phyloP scores from a whole-genome alignment of 2,797 vertebrate species.

The Epinephelus malabaricus region DNA sequence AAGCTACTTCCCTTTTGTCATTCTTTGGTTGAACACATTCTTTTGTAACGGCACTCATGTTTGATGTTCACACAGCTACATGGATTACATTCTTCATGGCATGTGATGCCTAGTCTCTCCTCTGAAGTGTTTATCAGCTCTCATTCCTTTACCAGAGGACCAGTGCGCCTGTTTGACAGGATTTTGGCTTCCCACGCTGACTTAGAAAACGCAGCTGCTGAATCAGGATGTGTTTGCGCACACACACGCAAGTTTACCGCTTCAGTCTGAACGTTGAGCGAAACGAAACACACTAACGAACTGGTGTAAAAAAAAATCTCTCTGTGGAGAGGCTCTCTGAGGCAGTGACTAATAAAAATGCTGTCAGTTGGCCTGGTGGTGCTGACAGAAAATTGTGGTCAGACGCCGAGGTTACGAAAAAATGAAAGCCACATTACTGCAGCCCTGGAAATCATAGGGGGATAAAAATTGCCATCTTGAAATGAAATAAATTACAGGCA shows the following conservation, averaged over 20 bases:
- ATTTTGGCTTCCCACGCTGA: constrained; percentile 19
- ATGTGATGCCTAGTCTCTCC: constrained; percentile 40
- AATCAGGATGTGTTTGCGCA: constrained; percentile 39
- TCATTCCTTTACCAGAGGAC: constrained; percentile 34
- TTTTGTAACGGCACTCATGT: constrained; percentile 26
- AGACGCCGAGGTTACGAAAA: constrained; percentile 61
- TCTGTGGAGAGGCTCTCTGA: constrained; percentile 14
- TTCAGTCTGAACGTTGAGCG: constrained; percentile 12
- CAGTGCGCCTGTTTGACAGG: constrained; percentile 32
- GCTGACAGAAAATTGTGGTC: constrained; percentile 68
- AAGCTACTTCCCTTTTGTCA: neutral
- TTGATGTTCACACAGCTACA: constrained; percentile 32
- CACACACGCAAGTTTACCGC: constrained; percentile 17
- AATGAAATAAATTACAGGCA: constrained; percentile 83
- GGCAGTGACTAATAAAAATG: constrained; percentile 44
- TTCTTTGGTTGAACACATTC: neutral
- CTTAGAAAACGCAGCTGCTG: constrained; percentile 20
- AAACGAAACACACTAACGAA: constrained; percentile 27
- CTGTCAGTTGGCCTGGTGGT: constrained; percentile 48
- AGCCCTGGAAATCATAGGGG: constrained; percentile 77
- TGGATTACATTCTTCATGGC: constrained; percentile 46
- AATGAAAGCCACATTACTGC: constrained; percentile 72
- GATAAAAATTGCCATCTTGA: constrained; percentile 71
- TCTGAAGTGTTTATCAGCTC: constrained; percentile 56
- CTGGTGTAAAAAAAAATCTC: constrained; percentile 24